phyloP scores from a whole-genome alignment of 2,113 vertebrate genomes.

The Rhineura floridana region DNA sequence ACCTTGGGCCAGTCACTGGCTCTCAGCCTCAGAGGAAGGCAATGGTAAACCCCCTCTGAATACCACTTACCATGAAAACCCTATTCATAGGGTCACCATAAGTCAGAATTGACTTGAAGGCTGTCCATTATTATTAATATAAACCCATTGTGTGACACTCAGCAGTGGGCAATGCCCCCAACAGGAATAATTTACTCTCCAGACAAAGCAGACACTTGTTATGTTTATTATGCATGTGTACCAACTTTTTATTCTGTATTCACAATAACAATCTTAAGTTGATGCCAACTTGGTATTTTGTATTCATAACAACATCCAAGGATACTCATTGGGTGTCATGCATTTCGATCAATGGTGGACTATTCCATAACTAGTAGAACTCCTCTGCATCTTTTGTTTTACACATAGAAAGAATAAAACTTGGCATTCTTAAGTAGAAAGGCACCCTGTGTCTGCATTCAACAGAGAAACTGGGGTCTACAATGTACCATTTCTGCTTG shows the following conservation, averaged over 20 bases:
- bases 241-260: background rate
- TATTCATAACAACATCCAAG: background rate
- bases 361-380: background rate
- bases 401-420: background rate
- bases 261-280: background rate
- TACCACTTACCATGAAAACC: no score
- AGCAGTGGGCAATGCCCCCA: background rate
- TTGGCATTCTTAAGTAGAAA: background rate
- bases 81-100: no score
- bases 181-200: background rate
- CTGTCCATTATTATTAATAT: no score
- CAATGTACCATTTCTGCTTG: background rate
- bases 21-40: no score
- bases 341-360: background rate
- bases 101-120: no score
- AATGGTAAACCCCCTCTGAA: no score
- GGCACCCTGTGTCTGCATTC: background rate
- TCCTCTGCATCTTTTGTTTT: background rate
- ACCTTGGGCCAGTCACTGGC: no score
- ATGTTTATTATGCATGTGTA: background rate
- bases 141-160: background rate
- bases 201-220: background rate
- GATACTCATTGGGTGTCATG: background rate
- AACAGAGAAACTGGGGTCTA: background rate
- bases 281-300: background rate